Conservation (phyloP, 1,140 invertebrate species). For the Lepidurus couesii region DNA sequence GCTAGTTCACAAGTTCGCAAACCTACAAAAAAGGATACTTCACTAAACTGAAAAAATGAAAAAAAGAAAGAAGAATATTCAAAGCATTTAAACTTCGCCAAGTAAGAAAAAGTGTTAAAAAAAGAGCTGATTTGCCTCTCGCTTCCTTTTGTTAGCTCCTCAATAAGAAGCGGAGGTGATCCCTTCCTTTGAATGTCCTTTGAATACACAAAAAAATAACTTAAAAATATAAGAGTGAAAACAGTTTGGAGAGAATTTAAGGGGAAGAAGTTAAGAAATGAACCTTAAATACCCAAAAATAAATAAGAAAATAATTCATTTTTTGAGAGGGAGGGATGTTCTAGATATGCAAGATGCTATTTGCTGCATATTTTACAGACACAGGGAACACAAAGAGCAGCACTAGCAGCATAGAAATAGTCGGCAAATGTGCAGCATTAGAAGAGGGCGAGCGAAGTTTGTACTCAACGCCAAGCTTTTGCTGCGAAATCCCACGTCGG, state of each 20-base stretch:
- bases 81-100: not conserved
- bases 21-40: not conserved
- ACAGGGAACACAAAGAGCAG: too few relatives aligned
- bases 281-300: too few relatives aligned
- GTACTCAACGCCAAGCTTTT: not conserved
- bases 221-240: too few relatives aligned
- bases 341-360: too few relatives aligned
- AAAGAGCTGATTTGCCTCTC: slow-evolving; percentile 3
- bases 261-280: too few relatives aligned
- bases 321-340: too few relatives aligned
- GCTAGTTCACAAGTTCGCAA: too few relatives aligned
- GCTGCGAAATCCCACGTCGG: not conserved
- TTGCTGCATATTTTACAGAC: too few relatives aligned
- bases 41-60: not conserved
- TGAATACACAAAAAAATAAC: not conserved
- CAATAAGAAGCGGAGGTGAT: not conserved
- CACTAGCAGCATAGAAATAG: too few relatives aligned
- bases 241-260: too few relatives aligned
- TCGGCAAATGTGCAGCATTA: too few relatives aligned
- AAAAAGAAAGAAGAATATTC: not conserved
- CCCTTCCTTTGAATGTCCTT: not conserved
- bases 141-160: slow-evolving; percentile 1
- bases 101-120: not conserved
- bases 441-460: not conserved
- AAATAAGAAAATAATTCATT: too few relatives aligned